Base-by-base conservation (phyloP, 2,797 vertebrate genomes). In the Coendou prehensilis region DNA sequence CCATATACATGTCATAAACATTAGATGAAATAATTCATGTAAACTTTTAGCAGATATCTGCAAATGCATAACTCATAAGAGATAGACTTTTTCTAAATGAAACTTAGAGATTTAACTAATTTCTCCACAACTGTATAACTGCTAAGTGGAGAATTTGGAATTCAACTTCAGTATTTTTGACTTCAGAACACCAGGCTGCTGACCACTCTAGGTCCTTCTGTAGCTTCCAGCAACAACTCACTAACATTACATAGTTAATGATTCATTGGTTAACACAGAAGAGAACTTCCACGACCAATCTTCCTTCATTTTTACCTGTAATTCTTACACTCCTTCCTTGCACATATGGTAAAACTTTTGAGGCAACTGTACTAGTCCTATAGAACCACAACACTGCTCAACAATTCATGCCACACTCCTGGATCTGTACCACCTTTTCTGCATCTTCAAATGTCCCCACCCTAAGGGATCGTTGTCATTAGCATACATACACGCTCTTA, bases 1-100 rank as follows among this genome's bases (percentile, higher is more conserved):
- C 84, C 22, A 54, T 17, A 67, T 15, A 71, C 5, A 52, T 28
- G 1, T 87, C 52, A 71, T 47, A 13, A 82, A 87, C 17, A 92
- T 71, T 82, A 94, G 92, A n/a, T 64, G 33, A 86, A 94, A 52
- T 81, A 63, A 80, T 56, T 89, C 22, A 71, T 59, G 2, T 6
- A 82, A 81, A 78, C 20, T 8, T 82, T 61, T 89, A n/a, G 22
- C 54, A 85, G 47, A 84, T 69, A 76, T 20, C 6, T 30, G 52
- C 10, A 75, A 37, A 50, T 64, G 23, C 30, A 41, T 52, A 37
- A 37, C 22, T 90, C 20, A 80, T 64, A 76, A 93, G 45, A 67
- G 10, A 45, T 52, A 63, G 14, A 0, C 41, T 79, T 89, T 63
- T 94, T 69, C 69, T 7, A 89, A 78, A 79, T 87, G 50, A 83